Base-by-base conservation (phyloP, 2,113 vertebrate genomes). In the Falcunculus frontatus region DNA sequence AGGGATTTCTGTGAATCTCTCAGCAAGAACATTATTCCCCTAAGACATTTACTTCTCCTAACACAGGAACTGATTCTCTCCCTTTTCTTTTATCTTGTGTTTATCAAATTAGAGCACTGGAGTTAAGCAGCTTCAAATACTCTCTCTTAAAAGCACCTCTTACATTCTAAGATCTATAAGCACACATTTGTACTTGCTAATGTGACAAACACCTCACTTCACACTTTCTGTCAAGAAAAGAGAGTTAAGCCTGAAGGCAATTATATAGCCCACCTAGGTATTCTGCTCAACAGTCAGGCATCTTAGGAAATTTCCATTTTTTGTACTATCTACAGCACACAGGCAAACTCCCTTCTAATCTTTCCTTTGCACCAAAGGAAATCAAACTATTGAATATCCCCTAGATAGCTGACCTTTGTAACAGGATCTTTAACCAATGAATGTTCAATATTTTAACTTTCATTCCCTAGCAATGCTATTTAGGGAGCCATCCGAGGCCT, bases 401-500 rank as follows among this genome's bases (percentile, higher is more conserved):
- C 75, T 46, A 86, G 79, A 75, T 22, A 68, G 79, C 75, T 95
- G 97, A 97, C 92, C 97, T 97, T 93, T 93, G 85, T 90, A 95
- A 91, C 77, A 84, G 64, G 82, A 96, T 85, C 97, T 87, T 83
- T 76, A 81, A 92, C 94, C 92, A 95, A 96, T 84, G 90, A 87
- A 92, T 67, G 72, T 74, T 91, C 94, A 96, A 83, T 96, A 96
- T 97, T 98, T 94, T 93, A 93, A 87, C 86, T 95, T 93, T 76
- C 79, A 90, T 96, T 96, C 90, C 94, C 80, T 70, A 91, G 77
- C 73, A 85, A 88, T 94, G 95, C 97, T 98, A 98, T 98, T 98
- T 98, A 97, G 98, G 97, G 97, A 98, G 97, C 86, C 95, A 92
- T 96, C 69, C 4, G 75, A 97, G 96, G 97, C 93, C 94, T 93